Base-by-base conservation (phyloP, 2,888 invertebrate genomes). In the Syritta pipiens region DNA sequence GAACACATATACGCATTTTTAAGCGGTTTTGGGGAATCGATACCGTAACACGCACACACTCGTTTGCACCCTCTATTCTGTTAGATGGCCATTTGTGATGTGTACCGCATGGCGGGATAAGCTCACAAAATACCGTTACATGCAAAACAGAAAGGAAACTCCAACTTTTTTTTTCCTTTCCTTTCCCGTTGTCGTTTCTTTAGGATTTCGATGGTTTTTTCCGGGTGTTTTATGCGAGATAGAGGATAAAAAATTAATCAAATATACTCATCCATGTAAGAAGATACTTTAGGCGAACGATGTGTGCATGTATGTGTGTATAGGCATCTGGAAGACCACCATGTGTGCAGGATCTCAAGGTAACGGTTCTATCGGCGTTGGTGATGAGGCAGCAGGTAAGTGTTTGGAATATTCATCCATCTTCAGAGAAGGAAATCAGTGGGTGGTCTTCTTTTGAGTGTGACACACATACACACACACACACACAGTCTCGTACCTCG, bases 191-290 rank as follows among this genome's bases (percentile, higher is more conserved):
- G 14, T 24, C 7, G 4, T 24, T 12, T 46, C 4, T 26, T 26
- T 49, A 1, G 26, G 5, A 26, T 46, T 24, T 26, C n/a, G 9
- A 6, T 46, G 10, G 10, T 46, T 44, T n/a, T 24, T 46, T 46
- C 19, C 17, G 9, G 19, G 7, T 12, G 6, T 30, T 32, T 20
- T 32, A 19, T 14, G 17, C 9, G 26, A 24, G 17, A 17, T 28
- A 28, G 20, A n/a, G 49, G 30, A 49, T 49, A 49, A 49, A 49
- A 49, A 49, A 49, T 49, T 49, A 49, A 49, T 49, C 49, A 32
- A 49, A 49, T 49, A 30, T 30, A 19, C 10, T 32, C 12, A 10
- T 24, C 12, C 28, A 49, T 14, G 49, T 19, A 30, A 28, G 19
- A n/a, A 44, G 22, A 44, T 44, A 22, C 22, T 24, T 44, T 20